Conservation (phyloP, 2,113 vertebrate species). For the Podarcis cretensis region DNA sequence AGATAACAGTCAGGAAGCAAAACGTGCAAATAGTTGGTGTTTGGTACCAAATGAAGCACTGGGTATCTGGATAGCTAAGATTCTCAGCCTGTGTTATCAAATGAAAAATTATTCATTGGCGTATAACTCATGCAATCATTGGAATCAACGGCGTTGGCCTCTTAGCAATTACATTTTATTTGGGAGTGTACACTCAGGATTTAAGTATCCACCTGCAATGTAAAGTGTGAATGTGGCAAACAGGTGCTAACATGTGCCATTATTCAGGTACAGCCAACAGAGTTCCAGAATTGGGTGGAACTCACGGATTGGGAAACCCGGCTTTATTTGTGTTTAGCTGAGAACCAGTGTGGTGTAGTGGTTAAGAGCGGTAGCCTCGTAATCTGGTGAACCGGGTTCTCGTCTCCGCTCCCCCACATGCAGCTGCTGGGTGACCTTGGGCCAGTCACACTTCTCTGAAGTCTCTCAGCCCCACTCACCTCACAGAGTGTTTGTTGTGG, state of each 20-base stretch:
- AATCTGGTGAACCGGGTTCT: too few species aligned
- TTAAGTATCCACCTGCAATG: background rate
- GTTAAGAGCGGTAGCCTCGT: too few species aligned
- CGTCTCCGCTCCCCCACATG: too few species aligned
- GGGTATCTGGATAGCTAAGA: background rate
- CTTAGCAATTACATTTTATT: background rate
- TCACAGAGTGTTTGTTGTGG: too few species aligned
- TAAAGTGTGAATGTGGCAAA: background rate
- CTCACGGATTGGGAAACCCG: background rate
- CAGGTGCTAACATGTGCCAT: background rate
- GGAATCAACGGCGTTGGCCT: background rate
- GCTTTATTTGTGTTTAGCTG: background rate
- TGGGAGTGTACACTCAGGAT: background rate
- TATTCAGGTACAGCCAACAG: background rate
- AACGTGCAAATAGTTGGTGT: conserved; percentile 3
- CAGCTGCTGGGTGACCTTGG: too few species aligned
- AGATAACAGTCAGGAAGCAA: background rate
- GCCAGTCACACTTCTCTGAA: too few species aligned
- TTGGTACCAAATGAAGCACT: background rate
- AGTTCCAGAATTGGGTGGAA: background rate
- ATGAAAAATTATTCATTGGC: background rate
- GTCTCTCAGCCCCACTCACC: too few species aligned
- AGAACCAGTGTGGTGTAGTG: too few species aligned
- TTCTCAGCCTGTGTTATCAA: background rate
- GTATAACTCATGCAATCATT: background rate